phyloP scores from a whole-genome alignment of 2,113 vertebrate genomes.

The Heloderma charlesbogerti region DNA sequence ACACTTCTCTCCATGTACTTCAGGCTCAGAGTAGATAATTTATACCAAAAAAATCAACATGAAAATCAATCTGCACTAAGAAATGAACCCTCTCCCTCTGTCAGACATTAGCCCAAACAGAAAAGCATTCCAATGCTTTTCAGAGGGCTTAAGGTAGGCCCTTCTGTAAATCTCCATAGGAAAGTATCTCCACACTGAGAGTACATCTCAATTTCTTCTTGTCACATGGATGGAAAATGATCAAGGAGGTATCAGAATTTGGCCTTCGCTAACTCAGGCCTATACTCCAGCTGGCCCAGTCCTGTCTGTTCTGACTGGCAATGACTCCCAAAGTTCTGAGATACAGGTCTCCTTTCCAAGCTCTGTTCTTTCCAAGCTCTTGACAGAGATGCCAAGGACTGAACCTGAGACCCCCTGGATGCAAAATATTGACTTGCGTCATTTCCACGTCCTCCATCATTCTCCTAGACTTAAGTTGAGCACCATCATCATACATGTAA shows the following conservation, averaged over 20 bases:
- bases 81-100: not conserved
- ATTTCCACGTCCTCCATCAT: no score
- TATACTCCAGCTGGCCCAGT: not conserved
- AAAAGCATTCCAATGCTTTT: not conserved
- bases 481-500: no score
- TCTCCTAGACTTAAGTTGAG: no score
- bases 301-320: not conserved
- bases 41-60: not conserved
- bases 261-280: not conserved
- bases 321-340: not conserved
- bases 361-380: no score
- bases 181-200: not conserved
- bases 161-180: not conserved
- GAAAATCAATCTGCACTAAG: not conserved
- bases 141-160: constrained; percentile 28
- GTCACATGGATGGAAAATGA: not conserved
- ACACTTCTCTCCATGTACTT: not conserved
- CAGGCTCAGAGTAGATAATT: not conserved
- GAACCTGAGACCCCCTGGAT: no score
- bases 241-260: not conserved
- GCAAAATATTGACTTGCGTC: no score
- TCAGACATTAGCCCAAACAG: no score
- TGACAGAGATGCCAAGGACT: no score
- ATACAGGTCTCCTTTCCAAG: not conserved
- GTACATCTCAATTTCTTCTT: not conserved